These are phyloP conservation scores for Digitonthophagus gazella DNA, from an alignment of 2,888 invertebrate species.

Conservation along the genomic window DNA sequence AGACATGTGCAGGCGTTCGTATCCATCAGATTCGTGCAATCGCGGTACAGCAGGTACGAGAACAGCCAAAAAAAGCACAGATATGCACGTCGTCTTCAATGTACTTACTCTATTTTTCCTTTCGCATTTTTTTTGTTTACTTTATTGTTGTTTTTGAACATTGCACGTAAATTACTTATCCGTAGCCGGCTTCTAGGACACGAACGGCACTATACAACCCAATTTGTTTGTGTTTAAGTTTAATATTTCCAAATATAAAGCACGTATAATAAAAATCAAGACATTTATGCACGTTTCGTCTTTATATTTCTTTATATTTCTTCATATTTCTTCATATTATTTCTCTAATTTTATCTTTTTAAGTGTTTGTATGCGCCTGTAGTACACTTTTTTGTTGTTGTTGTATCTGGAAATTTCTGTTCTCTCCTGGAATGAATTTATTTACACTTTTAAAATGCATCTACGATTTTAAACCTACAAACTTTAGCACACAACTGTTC, in stretches of 20 bases:
- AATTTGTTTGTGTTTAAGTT: too few species aligned
- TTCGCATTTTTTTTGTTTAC: constrained; percentile 13
- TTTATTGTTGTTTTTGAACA: constrained; percentile 16
- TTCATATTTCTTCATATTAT: too few species aligned
- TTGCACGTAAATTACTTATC: not conserved
- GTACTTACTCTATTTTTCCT: constrained; percentile 22
- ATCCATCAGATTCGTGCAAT: constrained; percentile 94
- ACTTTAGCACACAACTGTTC: not conserved
- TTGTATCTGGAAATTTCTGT: not conserved
- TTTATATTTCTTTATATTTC: too few species aligned
- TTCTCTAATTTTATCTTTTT: too few species aligned
- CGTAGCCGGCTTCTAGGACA: not conserved
- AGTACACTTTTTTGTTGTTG: not conserved
- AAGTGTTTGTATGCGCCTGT: too few species aligned
- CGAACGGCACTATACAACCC: not conserved
- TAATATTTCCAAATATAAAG: too few species aligned
- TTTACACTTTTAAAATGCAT: not conserved
- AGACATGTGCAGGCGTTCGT: constrained; percentile 97
- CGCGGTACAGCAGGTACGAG: constrained; percentile 94
- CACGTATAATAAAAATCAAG: too few species aligned
- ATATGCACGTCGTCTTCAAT: constrained; percentile 23
- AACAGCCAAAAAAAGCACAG: constrained; percentile 20
- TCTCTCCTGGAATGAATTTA: constrained; percentile 1
- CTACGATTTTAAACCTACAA: constrained; percentile 5
- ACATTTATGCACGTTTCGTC: too few species aligned